A percentile compares a stretch with the other conserved stretches of the same genome.
Evolutionary conservation across 2,113 vertebrate species (phyloP).

Genomic region (Gallinago undulata): DNA sequence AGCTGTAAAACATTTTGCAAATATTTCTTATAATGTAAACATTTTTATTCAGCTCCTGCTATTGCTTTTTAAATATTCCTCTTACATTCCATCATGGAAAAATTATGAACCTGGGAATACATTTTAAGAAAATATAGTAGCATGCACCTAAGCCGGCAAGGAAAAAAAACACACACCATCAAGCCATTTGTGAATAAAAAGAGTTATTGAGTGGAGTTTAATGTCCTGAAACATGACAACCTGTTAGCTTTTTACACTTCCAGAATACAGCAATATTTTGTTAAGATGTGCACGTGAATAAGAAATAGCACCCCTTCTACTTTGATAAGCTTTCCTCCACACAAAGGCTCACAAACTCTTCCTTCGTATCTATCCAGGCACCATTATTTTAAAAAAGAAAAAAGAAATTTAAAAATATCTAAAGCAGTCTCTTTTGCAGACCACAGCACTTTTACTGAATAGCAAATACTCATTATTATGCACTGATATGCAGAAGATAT

Average conservation of each 20-base stretch:
- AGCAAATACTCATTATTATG: constrained; percentile 70
- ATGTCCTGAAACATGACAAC: constrained; percentile 46
- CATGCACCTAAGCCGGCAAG: constrained; percentile 8
- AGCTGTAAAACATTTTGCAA: constrained; percentile 1
- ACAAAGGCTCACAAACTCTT: background rate
- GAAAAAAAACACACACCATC: background rate
- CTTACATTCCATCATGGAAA: constrained; percentile 17
- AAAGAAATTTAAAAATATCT: background rate
- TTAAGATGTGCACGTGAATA: background rate
- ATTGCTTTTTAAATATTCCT: constrained; percentile 6
- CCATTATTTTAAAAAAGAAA: constrained; percentile 4
- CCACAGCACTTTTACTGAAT: constrained; percentile 62
- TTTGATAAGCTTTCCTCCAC: constrained; percentile 11
- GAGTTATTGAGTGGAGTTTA: constrained; percentile 47
- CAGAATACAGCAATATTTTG: constrained; percentile 39
- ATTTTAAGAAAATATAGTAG: constrained; percentile 41
- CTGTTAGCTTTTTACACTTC: constrained; percentile 57
- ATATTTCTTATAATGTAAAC: constrained; percentile 23
- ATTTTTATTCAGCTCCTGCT: background rate
- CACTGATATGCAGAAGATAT: constrained; percentile 60
- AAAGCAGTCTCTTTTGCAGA: constrained; percentile 61
- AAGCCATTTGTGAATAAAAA: constrained; percentile 44
- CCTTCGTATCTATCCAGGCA: background rate
- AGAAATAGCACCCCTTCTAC: background rate
- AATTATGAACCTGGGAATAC: constrained; percentile 21